Evolutionary conservation across 1,140 invertebrate species (phyloP), one percentile per base, ranked within the genome.

Genomic region (Trachelipus rathkii): DNA sequence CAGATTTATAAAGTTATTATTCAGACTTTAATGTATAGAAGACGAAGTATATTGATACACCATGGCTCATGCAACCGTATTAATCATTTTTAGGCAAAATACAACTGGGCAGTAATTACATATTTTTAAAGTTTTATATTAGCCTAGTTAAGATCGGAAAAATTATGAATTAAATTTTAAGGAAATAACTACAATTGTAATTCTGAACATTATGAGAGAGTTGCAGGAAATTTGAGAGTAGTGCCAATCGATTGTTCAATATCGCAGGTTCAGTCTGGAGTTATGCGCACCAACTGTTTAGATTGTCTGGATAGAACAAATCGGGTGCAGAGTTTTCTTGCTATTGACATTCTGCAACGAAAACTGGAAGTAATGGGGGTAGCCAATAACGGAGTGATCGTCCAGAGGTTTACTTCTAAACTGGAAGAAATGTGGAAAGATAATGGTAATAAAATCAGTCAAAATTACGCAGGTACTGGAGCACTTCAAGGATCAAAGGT

Each of bases 391-490:
- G 73, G 77, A 44, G 79, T 81, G 10, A 81, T 83, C 50, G 80
- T 80, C 9, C 74, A 80, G 0, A 88, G 97, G 78, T 99, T 99
- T 87, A 92, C 96, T 83, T 96, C 98, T n/a, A 93, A 97, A 7
- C 97, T 97, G 84, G 91, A 92, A 80, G 95, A 98, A 86, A 97
- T 99, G 93, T 99, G 98, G 98, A 91, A 96, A 6, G 94, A 96
- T 82, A 99, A 99, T 88, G n/a, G n/a, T 0, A 99, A 99, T 87
- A 95, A 98, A n/a, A 93, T 99, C 70, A 98, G 96, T 83, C 96
- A 97, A 87, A 99, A 99, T 81, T 99, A 99, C 88, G 96, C 98
- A 24, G 98, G 98, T 9, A 99, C 97, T 60, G 97, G n/a, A n/a
- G 97, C 98, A 9, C 94, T 99, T 74, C 96, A 99, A 85, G 97